Base-by-base conservation (phyloP, 2,113 vertebrate genomes). In the Myrmophylax atrothorax region DNA sequence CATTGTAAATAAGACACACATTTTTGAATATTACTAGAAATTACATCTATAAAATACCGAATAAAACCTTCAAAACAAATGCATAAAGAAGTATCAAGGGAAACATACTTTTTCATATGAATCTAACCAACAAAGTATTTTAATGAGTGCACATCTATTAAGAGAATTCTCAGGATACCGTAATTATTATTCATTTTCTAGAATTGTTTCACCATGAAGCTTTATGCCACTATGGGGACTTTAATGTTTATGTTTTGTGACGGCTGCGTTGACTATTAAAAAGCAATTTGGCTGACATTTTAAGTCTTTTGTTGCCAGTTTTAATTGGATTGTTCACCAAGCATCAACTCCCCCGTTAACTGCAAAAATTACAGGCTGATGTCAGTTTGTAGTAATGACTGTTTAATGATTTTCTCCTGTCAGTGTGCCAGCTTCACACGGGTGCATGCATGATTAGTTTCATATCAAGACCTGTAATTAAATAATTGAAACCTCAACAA, bases 291-390 rank as follows among this genome's bases (percentile, higher is more conserved):
- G 98, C 97, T 98, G 98, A 98, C 98, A 98, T 98, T 98, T 98
- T 98, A 97, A 97, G 97, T 97, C 98, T 98, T 98, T 98, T 98
- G 98, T 98, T 98, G 97, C 98, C 97, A 98, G 97, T 98, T 98
- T 98, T 98, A 98, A 98, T 98, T 98, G 98, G 98, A 98, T 98
- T 98, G 97, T 98, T 98, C 98, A 98, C 98, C 98, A 98, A 98
- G 98, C 98, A 97, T 98, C 98, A 98, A 98, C 97, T 98, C 98
- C 98, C 98, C 97, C 35, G 96, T 98, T 98, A 98, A 98, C 97
- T 97, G 96, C 97, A 98, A 98, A 98, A 98, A 98, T 98, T 98
- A 97, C 96, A 98, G 98, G 96, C 97, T 97, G 96, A 97, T 42
- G 92, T 98, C 98, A 98, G 96, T 97, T 98, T 97, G 98, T 90